phyloP scores from a whole-genome alignment of 2,113 vertebrate species.

The Myiagra hebetior region DNA sequence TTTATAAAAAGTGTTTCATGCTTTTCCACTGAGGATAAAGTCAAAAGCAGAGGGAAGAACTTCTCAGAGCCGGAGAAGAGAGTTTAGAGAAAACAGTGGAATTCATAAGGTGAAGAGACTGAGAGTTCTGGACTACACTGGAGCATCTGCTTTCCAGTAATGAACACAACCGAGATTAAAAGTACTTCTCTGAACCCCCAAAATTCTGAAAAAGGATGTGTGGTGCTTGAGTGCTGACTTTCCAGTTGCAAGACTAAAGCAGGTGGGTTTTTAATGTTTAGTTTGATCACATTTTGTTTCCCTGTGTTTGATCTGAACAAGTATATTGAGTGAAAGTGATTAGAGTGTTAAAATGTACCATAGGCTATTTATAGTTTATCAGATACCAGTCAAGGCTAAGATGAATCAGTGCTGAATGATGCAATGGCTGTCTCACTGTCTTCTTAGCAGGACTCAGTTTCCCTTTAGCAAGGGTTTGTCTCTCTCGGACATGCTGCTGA shows the following conservation, averaged over 20 bases:
- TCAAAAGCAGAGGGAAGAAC: not conserved
- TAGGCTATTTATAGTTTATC: not conserved
- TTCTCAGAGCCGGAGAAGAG: not conserved
- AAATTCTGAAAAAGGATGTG: not conserved
- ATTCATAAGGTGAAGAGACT: not conserved
- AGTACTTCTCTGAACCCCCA: not conserved
- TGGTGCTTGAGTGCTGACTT: not conserved
- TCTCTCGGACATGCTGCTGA: not conserved
- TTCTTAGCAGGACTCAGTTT: not conserved
- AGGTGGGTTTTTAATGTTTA: accelerated
- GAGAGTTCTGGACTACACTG: not conserved
- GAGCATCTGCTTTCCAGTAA: not conserved
- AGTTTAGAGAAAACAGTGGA: not conserved
- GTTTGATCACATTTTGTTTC: not conserved
- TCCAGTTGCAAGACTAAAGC: not conserved
- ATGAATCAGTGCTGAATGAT: not conserved
- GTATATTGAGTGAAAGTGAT: not conserved
- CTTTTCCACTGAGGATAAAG: not conserved
- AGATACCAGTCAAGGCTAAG: not conserved
- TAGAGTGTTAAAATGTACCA: not conserved
- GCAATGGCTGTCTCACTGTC: not conserved
- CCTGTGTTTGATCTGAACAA: not conserved
- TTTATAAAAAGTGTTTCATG: not conserved
- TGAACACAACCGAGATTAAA: not conserved
- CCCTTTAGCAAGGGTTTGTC: not conserved